phyloP scores from a whole-genome alignment of 1,140 invertebrate species.

The Notospermus geniculatus region DNA sequence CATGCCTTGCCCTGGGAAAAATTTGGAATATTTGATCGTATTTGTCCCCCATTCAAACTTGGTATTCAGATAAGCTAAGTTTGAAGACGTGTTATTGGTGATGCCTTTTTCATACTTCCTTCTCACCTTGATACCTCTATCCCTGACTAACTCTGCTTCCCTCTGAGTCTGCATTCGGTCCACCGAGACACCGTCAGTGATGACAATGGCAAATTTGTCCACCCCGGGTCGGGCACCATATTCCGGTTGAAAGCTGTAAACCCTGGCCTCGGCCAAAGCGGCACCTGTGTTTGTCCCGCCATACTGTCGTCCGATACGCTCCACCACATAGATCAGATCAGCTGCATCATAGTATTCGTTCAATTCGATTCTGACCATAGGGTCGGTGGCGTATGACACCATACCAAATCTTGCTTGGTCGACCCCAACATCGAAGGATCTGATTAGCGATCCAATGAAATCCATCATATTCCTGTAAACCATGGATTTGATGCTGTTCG shows the following conservation, averaged over 20 bases:
- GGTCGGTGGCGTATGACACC: slow-evolving; percentile 40
- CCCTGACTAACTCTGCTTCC: too few species aligned
- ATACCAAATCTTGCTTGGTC: slow-evolving; percentile 39
- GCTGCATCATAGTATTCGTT: slow-evolving; percentile 28
- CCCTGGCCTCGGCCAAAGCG: slow-evolving; percentile 27
- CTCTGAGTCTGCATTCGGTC: too few species aligned
- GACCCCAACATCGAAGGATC: slow-evolving; percentile 36
- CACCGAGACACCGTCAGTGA: slow-evolving; percentile 37
- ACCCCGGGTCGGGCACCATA: slow-evolving; percentile 38
- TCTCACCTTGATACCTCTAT: too few species aligned
- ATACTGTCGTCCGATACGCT: slow-evolving; percentile 26
- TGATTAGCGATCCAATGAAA: slow-evolving; percentile 35
- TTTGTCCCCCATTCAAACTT: too few species aligned
- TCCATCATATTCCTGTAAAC: too few species aligned
- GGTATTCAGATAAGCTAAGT: too few species aligned
- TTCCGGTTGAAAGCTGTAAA: slow-evolving; percentile 11
- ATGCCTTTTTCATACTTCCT: too few species aligned
- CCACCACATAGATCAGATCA: slow-evolving; percentile 27
- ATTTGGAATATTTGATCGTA: too few species aligned
- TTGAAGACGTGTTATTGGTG: too few species aligned
- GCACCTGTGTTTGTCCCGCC: slow-evolving; percentile 42
- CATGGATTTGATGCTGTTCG: too few species aligned
- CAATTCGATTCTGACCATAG: slow-evolving; percentile 34
- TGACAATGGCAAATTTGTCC: slow-evolving; percentile 28
- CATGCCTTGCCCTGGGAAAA: too few species aligned